Evolutionary conservation across 2,797 vertebrate species (phyloP).

Genomic region (Cuculus canorus): DNA sequence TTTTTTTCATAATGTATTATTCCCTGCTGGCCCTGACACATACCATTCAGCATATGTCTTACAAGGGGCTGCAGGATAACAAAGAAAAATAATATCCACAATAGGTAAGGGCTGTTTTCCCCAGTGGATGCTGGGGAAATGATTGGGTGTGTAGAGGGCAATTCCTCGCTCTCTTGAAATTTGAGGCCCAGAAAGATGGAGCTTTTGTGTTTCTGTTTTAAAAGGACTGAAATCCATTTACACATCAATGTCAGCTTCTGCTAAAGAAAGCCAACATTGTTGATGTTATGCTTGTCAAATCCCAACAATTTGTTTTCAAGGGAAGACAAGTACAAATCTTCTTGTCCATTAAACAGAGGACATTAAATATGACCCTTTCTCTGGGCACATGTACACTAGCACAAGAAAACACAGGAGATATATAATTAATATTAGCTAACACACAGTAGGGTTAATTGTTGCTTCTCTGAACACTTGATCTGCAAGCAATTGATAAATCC

Average conservation of each 20-base stretch:
- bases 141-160: slow-evolving; percentile 47
- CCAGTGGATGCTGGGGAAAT: slow-evolving; percentile 61
- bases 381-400: background rate
- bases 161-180: slow-evolving; percentile 49
- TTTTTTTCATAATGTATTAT: slow-evolving; percentile 11
- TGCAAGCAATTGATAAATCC: slow-evolving; percentile 77
- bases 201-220: slow-evolving; percentile 63
- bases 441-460: slow-evolving; percentile 76
- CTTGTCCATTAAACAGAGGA: slow-evolving; percentile 53
- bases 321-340: slow-evolving; percentile 56
- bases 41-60: slow-evolving; percentile 55
- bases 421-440: slow-evolving; percentile 77
- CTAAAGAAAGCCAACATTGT: slow-evolving; percentile 52
- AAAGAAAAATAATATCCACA: slow-evolving; percentile 38
- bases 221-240: slow-evolving; percentile 64
- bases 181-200: slow-evolving; percentile 37
- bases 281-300: slow-evolving; percentile 64
- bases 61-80: slow-evolving; percentile 24
- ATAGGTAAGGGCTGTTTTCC: slow-evolving; percentile 56
- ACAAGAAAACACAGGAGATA: slow-evolving; percentile 44
- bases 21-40: slow-evolving; percentile 46
- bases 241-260: slow-evolving; percentile 53
- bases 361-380: slow-evolving; percentile 61
- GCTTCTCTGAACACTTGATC: slow-evolving; percentile 76
- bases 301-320: slow-evolving; percentile 74